A percentile compares a stretch with the other conserved stretches of the same genome.
Conservation (phyloP, 2,888 invertebrate genomes). For the Drosophila setosimentum region DNA sequence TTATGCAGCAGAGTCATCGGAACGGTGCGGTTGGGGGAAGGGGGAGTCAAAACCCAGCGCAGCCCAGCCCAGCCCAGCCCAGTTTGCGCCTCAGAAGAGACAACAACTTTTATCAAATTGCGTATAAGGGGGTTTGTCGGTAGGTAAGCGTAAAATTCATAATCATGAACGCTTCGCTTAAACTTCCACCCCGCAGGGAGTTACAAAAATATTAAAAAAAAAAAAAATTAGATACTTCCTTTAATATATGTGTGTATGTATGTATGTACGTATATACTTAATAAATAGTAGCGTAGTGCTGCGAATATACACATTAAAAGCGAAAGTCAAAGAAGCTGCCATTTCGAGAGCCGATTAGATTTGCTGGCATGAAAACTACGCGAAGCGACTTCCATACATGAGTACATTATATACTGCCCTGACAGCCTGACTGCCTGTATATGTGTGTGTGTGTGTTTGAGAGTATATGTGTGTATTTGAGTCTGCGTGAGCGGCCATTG, state of each 20-base stretch:
- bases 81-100: slow-evolving; percentile 70
- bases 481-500: slow-evolving; percentile 76
- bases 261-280: slow-evolving; percentile 29
- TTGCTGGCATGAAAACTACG: slow-evolving; percentile 49
- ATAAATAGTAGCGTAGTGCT: slow-evolving; percentile 42
- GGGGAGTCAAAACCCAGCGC: neutral
- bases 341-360: slow-evolving; percentile 63
- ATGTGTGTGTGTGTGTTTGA: slow-evolving; percentile 22
- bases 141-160: slow-evolving; percentile 85
- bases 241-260: slow-evolving; percentile 10
- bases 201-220: slow-evolving; percentile 11
- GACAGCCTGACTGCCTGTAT: neutral
- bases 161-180: slow-evolving; percentile 79
- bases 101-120: slow-evolving; percentile 74
- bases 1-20: slow-evolving; percentile 39
- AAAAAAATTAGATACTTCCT: slow-evolving; percentile 13
- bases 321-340: slow-evolving; percentile 77
- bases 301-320: slow-evolving; percentile 63
- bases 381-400: slow-evolving; percentile 24
- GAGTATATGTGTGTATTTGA: slow-evolving; percentile 40
- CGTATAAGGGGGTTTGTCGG: slow-evolving; percentile 80
- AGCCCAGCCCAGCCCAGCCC: slow-evolving; percentile 53
- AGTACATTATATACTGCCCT: slow-evolving; percentile 64
- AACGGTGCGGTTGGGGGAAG: slow-evolving; percentile 7
- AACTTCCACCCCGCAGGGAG: slow-evolving; percentile 70